Evolutionary conservation across 2,888 invertebrate genomes (phyloP).

Genomic region (Nomada fabriciana): DNA sequence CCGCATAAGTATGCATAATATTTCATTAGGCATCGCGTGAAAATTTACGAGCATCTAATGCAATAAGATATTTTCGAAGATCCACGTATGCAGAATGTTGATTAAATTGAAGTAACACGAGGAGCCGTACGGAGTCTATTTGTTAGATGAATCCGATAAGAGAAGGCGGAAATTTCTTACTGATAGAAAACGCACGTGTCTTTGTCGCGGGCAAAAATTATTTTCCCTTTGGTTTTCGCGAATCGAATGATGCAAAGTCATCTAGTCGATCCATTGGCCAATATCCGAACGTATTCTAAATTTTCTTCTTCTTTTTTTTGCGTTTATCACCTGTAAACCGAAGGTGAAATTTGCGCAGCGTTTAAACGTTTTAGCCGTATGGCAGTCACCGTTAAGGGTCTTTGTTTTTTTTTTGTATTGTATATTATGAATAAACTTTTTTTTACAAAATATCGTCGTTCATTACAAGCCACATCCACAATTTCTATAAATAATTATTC

Average conservation of each 20-base stretch:
- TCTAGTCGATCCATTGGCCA: constrained; percentile 55
- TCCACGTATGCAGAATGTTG: constrained; percentile 13
- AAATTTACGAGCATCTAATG: not conserved
- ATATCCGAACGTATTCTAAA: constrained; percentile 31
- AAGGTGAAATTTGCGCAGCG: constrained; percentile 47
- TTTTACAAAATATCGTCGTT: constrained; percentile 56
- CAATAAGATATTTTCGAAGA: not conserved
- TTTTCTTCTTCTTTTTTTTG: constrained; percentile 12
- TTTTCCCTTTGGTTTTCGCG: constrained; percentile 19
- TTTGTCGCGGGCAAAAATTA: not conserved
- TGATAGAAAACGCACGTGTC: constrained; percentile 31
- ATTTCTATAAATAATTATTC: not conserved
- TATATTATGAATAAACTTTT: constrained; percentile 74
- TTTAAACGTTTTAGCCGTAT: constrained; percentile 58
- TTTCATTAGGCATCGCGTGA: constrained; percentile 49
- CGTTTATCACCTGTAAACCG: not conserved
- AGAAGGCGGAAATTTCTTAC: constrained; percentile 31
- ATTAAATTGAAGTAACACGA: not conserved
- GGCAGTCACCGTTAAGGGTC: constrained; percentile 37
- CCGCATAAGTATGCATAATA: constrained; percentile 73
- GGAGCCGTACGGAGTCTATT: constrained; percentile 6
- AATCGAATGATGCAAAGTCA: constrained; percentile 20
- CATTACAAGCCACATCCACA: not conserved
- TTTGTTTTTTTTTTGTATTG: constrained; percentile 68
- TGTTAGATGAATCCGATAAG: not conserved